A percentile compares a stretch with the other conserved stretches of the same genome.
These are phyloP conservation scores for Buathra laborator DNA, from an alignment of 2,888 invertebrate genomes.

Conservation along the genomic window DNA sequence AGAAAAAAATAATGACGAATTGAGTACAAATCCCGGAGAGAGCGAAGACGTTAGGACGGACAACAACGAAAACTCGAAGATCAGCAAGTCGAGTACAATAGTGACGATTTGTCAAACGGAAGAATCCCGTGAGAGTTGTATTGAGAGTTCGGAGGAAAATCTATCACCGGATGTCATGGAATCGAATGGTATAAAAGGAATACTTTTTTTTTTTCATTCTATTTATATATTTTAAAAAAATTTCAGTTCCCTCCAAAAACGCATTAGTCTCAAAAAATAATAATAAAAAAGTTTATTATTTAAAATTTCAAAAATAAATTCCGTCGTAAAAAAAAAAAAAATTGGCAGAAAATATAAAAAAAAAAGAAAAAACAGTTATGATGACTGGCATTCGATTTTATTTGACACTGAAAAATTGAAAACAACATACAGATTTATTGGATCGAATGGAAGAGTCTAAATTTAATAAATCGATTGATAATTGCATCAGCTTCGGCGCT, in stretches of 20 bases:
- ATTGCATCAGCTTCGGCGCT: conserved; percentile 16
- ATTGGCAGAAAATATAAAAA: too few relatives aligned
- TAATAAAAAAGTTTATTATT: not conserved
- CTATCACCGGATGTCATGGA: conserved; percentile 64
- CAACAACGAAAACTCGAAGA: conserved; percentile 19
- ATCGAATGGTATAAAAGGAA: conserved; percentile 66
- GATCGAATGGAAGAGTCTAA: not conserved
- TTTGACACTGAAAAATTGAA: too few relatives aligned
- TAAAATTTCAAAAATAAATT: not conserved
- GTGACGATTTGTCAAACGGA: conserved; percentile 57
- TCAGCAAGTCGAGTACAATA: conserved; percentile 53
- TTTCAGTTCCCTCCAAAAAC: not conserved
- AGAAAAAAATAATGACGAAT: conserved; percentile 26
- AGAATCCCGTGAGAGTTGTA: conserved; percentile 36
- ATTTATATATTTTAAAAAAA: not conserved
- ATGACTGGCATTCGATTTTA: too few relatives aligned
- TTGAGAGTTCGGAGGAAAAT: conserved; percentile 34
- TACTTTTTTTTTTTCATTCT: not conserved
- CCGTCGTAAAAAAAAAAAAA: not conserved
- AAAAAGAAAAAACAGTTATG: too few relatives aligned
- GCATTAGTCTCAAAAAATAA: too few relatives aligned
- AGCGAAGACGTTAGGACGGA: conserved; percentile 3
- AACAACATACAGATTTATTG: not conserved
- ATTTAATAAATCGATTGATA: conserved; percentile 47
- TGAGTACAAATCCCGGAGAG: conserved; percentile 27